A percentile compares a stretch with the other conserved stretches of the same genome.
Conservation (phyloP, 1,140 invertebrate species). For the Calliphora vicina region DNA sequence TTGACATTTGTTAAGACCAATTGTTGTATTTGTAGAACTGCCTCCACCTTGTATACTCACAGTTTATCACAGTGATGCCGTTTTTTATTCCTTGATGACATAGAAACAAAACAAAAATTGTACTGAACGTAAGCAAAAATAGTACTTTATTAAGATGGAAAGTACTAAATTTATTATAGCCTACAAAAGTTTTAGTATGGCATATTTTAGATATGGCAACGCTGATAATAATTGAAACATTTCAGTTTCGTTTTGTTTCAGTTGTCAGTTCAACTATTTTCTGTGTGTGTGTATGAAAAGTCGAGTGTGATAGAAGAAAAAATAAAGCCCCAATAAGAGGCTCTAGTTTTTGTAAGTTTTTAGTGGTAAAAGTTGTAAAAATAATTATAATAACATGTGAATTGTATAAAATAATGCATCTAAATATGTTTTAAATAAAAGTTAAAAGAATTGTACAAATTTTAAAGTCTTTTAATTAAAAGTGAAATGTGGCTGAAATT, state of each 20-base stretch:
- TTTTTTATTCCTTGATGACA: no score
- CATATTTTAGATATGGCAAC: background rate
- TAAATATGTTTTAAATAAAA: background rate
- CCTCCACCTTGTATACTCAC: no score
- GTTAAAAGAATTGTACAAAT: background rate
- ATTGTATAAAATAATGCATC: background rate
- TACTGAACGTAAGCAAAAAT: no score
- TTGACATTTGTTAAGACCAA: no score
- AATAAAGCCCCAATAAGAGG: constrained; percentile 18
- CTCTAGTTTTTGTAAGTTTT: constrained; percentile 28
- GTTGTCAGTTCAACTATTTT: background rate
- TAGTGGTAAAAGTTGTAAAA: constrained; percentile 18
- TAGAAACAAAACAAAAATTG: no score
- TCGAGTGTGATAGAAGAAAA: constrained; percentile 15
- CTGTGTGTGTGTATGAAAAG: constrained; percentile 21
- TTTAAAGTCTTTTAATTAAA: background rate
- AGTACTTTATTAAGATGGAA: no score
- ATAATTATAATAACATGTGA: background rate
- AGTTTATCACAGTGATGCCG: no score
- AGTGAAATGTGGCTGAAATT: background rate
- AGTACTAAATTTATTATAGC: no score
- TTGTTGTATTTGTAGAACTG: no score
- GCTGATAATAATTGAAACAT: background rate
- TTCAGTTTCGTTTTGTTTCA: background rate
- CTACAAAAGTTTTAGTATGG: no score